Evolutionary conservation across 2,888 invertebrate genomes (phyloP).

Genomic region (Nasonovia ribisnigri): DNA sequence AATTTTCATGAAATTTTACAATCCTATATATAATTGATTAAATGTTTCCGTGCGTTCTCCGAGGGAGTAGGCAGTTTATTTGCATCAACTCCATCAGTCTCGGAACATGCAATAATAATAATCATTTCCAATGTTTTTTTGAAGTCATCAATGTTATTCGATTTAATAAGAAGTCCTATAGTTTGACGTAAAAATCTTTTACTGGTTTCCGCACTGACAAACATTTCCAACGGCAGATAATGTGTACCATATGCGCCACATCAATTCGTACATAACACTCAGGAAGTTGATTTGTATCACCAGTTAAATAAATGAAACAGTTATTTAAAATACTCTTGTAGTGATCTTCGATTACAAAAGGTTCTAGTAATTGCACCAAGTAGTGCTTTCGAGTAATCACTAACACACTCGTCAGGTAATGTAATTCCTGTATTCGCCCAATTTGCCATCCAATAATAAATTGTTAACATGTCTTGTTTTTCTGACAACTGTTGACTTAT

Average conservation of each 20-base stretch:
- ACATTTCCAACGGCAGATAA: too few species aligned
- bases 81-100: not conserved
- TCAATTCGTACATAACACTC: not conserved
- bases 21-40: not conserved
- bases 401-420: not conserved
- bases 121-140: too few species aligned
- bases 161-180: too few species aligned
- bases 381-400: not conserved
- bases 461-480: slow-evolving; percentile 2
- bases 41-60: not conserved
- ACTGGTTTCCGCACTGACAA: too few species aligned
- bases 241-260: not conserved
- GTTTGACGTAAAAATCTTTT: too few species aligned
- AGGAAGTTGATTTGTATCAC: not conserved
- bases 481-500: not conserved
- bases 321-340: not conserved
- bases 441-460: not conserved
- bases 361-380: not conserved
- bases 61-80: not conserved
- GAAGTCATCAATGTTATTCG: too few species aligned
- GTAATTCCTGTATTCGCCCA: not conserved
- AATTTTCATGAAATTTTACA: too few species aligned
- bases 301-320: not conserved
- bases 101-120: not conserved
- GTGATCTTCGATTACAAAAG: not conserved